These are phyloP conservation scores for Craniophora ligustri DNA, from an alignment of 2,888 invertebrate species.

Conservation along the genomic window DNA sequence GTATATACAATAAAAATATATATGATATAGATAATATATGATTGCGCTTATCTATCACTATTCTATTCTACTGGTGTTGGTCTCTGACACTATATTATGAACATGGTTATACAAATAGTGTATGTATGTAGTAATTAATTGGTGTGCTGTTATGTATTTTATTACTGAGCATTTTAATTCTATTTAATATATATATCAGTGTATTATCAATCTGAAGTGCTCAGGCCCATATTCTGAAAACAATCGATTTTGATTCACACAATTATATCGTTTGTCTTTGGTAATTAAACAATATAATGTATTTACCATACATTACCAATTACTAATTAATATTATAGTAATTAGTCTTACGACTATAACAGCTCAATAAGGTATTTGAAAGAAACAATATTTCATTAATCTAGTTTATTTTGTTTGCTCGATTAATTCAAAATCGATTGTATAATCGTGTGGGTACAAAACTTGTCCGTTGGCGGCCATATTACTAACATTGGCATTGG, in stretches of 20 bases:
- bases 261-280: too few species aligned
- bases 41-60: conserved; percentile 68
- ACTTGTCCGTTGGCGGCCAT: conserved; percentile 44
- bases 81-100: conserved; percentile 55
- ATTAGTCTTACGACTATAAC: not conserved
- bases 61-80: conserved; percentile 66
- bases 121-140: conserved; percentile 59
- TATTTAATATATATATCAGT: conserved; percentile 30
- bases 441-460: conserved; percentile 22
- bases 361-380: not conserved
- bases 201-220: conserved; percentile 37
- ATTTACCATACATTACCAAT: too few species aligned
- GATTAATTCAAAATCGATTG: conserved; percentile 50
- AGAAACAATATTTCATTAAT: too few species aligned
- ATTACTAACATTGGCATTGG: conserved; percentile 42
- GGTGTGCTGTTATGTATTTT: conserved; percentile 54
- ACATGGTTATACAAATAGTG: conserved; percentile 49
- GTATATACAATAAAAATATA: conserved; percentile 62
- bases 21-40: conserved; percentile 52
- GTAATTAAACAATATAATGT: too few species aligned
- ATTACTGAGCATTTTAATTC: conserved; percentile 41
- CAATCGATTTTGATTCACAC: conserved; percentile 50
- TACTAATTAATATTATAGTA: too few species aligned
- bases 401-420: too few species aligned
- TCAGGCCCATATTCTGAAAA: conserved; percentile 32